phyloP scores from a whole-genome alignment of 2,888 invertebrate species.

The Odontocerum albicorne region DNA sequence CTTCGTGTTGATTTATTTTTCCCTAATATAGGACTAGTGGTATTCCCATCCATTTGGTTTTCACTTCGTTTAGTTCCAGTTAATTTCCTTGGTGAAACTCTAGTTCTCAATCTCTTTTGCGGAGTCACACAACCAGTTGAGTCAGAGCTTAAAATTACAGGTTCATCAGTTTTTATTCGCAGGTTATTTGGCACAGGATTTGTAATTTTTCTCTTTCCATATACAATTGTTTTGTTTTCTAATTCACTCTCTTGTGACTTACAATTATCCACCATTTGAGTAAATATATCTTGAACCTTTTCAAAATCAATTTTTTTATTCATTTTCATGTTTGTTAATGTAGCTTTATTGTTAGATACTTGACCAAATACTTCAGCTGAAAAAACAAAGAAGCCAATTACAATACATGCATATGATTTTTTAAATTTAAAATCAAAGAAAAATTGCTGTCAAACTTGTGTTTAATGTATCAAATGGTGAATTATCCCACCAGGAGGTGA shows the following conservation, averaged over 20 bases:
- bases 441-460: too few relatives aligned
- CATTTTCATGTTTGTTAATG: not conserved
- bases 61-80: not conserved
- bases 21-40: constrained; percentile 19
- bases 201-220: constrained; percentile 15
- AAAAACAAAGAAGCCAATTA: constrained; percentile 14
- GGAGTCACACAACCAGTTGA: constrained; percentile 8
- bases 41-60: not conserved
- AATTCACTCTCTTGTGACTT: not conserved
- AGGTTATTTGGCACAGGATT: not conserved
- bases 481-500: too few relatives aligned
- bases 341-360: constrained; percentile 12
- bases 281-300: constrained; percentile 26
- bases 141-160: not conserved
- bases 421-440: too few relatives aligned
- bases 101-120: constrained; percentile 5
- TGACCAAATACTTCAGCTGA: constrained; percentile 25
- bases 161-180: not conserved
- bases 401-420: too few relatives aligned
- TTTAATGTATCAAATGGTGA: too few relatives aligned
- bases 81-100: not conserved
- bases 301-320: constrained; percentile 15
- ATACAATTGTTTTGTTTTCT: constrained; percentile 1
- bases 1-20: constrained; percentile 9
- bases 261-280: constrained; percentile 24